Evolutionary conservation across 2,797 vertebrate species (phyloP).

Genomic region (Lemur catta): DNA sequence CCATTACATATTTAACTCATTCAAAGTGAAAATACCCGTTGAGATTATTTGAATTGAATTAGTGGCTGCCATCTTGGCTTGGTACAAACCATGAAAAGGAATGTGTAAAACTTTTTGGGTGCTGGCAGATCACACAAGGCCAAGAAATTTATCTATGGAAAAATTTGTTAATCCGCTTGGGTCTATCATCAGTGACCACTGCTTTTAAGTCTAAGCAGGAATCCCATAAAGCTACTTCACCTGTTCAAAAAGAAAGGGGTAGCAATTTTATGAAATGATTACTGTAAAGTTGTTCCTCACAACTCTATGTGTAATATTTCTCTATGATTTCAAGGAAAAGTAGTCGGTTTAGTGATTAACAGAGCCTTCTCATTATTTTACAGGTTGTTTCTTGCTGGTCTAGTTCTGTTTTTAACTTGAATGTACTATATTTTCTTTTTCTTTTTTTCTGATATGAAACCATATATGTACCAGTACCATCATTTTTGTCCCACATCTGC

Average conservation of each 20-base stretch:
- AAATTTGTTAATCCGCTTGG: neutral
- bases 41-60: neutral
- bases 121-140: neutral
- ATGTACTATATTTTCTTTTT: neutral
- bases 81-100: neutral
- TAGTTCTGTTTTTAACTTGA: neutral
- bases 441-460: neutral
- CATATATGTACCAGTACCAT: neutral
- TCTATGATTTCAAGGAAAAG: neutral
- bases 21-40: neutral
- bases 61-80: neutral
- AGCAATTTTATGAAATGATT: neutral
- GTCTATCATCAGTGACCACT: neutral
- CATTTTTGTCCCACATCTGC: neutral
- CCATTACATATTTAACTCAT: neutral
- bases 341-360: neutral
- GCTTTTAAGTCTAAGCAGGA: neutral
- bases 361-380: neutral
- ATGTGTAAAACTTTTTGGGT: neutral
- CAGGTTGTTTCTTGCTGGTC: neutral
- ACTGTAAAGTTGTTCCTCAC: neutral
- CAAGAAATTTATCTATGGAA: neutral
- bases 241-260: neutral
- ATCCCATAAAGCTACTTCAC: neutral
- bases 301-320: neutral